Conservation (phyloP, 2,797 vertebrate species). For the Arnoldichthys spilopterus region DNA sequence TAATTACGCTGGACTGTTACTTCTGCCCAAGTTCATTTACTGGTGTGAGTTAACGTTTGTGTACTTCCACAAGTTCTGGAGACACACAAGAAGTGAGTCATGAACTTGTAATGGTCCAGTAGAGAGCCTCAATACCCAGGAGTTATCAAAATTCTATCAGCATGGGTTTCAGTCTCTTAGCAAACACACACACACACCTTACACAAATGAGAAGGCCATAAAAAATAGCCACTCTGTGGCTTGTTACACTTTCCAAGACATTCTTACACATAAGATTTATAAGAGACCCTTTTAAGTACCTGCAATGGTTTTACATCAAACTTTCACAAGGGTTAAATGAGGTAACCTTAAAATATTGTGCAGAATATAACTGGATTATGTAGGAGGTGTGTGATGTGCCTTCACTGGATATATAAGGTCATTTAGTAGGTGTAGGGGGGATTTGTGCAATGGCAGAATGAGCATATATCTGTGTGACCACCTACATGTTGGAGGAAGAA, state of each 20-base stretch:
- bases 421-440: slow-evolving; percentile 1
- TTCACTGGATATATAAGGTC: not conserved
- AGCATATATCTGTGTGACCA: slow-evolving; percentile 5
- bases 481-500: not conserved
- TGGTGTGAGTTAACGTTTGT: not conserved
- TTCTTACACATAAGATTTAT: slow-evolving; percentile 40
- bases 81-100: slow-evolving; percentile 38
- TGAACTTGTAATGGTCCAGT: slow-evolving; percentile 28
- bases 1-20: not conserved
- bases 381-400: not conserved
- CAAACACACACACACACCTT: slow-evolving; percentile 37
- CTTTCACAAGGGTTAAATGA: slow-evolving; percentile 15
- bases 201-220: slow-evolving; percentile 43
- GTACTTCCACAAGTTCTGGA: not conserved
- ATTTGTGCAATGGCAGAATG: not conserved
- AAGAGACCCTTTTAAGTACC: not conserved
- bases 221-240: slow-evolving; percentile 45
- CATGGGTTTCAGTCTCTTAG: slow-evolving; percentile 17
- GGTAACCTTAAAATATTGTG: slow-evolving; percentile 5
- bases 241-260: slow-evolving; percentile 40
- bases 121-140: slow-evolving; percentile 36
- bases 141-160: slow-evolving; percentile 53
- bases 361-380: slow-evolving; percentile 10
- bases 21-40: not conserved
- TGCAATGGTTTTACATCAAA: not conserved